These are phyloP conservation scores for Tadarida brasiliensis DNA, from an alignment of 2,797 vertebrate species.

Conservation along the genomic window DNA sequence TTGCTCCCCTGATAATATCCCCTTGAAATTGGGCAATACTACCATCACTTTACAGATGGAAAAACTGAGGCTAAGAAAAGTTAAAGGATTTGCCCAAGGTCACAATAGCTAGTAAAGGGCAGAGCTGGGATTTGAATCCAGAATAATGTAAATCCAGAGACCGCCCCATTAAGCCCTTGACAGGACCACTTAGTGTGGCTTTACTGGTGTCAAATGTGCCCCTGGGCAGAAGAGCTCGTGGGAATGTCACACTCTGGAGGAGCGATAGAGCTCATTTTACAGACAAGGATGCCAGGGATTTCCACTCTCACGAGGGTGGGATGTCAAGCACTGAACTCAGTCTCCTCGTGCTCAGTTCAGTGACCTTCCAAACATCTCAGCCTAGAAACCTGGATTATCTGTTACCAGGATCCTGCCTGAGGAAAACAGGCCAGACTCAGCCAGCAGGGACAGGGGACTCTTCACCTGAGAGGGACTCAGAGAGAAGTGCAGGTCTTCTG, in stretches of 20 bases:
- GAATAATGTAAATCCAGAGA: neutral
- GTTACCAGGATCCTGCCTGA: neutral
- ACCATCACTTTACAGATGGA: neutral
- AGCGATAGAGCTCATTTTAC: neutral
- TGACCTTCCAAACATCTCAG: neutral
- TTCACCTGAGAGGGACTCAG: conserved; percentile 80
- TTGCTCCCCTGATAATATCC: neutral
- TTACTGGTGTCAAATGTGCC: neutral
- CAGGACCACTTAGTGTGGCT: neutral
- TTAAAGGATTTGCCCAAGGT: no score
- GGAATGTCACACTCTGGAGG: neutral
- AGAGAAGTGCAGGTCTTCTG: conserved; percentile 69
- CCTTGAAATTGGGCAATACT: neutral
- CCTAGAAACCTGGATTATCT: neutral
- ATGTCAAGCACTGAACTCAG: neutral
- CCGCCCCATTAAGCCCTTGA: neutral
- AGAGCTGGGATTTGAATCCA: neutral
- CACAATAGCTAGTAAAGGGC: no score
- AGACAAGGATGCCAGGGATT: neutral
- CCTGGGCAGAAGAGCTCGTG: neutral
- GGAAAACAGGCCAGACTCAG: neutral
- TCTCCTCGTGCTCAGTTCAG: neutral
- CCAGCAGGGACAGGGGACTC: accelerated
- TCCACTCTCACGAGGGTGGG: neutral
- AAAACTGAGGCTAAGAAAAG: neutral